Evolutionary conservation across 1,140 invertebrate species (phyloP).

Genomic region (Drosophila kurseongensis): DNA sequence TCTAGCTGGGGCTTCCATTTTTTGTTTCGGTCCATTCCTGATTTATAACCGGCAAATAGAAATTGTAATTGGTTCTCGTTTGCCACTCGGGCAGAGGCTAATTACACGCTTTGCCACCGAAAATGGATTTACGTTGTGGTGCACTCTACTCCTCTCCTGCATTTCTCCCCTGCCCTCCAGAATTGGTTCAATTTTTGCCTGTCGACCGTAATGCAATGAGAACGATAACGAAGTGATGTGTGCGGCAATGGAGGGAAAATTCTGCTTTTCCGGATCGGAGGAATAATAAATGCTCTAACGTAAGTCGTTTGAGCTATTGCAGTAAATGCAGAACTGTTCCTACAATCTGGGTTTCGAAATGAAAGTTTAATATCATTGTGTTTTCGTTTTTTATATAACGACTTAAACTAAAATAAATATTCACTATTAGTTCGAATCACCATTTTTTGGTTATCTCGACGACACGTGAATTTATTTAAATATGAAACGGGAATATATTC

Average conservation of each 20-base stretch:
- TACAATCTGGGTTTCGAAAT: too few relatives aligned
- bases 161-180: not conserved
- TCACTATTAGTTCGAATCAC: too few relatives aligned
- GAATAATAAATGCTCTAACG: not conserved
- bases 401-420: too few relatives aligned
- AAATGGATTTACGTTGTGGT: constrained; percentile 68
- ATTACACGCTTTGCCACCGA: constrained; percentile 66
- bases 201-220: constrained; percentile 55
- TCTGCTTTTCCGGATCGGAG: not conserved
- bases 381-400: too few relatives aligned
- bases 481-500: too few relatives aligned
- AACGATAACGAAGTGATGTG: constrained; percentile 51
- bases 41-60: constrained; percentile 69
- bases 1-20: constrained; percentile 5
- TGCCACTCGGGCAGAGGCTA: constrained; percentile 45
- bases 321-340: too few relatives aligned
- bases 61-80: constrained; percentile 72
- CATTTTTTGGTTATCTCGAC: too few relatives aligned
- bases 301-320: too few relatives aligned
- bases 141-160: constrained; percentile 24
- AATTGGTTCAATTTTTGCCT: constrained; percentile 42
- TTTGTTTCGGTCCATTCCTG: constrained; percentile 16
- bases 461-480: too few relatives aligned
- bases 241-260: not conserved
- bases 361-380: too few relatives aligned